Evolutionary conservation across 1,140 invertebrate genomes (phyloP), one percentile per base, ranked within the genome.

Genomic region (Diorhabda elongata): DNA sequence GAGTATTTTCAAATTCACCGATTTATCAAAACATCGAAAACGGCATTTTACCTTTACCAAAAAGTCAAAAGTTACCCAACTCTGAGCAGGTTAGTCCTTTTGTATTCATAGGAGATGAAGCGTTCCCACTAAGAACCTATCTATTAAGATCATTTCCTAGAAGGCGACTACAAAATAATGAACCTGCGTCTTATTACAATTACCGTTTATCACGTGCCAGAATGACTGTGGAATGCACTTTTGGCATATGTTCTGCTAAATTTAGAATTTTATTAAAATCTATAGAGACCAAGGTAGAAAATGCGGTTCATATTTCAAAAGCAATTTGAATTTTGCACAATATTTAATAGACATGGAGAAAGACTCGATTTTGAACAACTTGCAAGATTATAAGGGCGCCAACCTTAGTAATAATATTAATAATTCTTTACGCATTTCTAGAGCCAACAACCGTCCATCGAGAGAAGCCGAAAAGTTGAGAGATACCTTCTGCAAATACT

Each of bases 91-190:
- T 9, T 45, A 43, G 57, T 42, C 69, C 71, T 44, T 70, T 63
- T 71, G 69, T 73, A 4, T 70, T 72, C 67, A 11, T 73, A 52
- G 83, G 77, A 26, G 83, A 84, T 77, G 81, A 81, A 60, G 82
- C 81, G 47, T 85, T 84, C 72, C 75, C 79, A 41, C 66, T 85
- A 43, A 73, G 74, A 61, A 62, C 57, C 8, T 75, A 81, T 68
- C 61, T 84, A 67, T 71, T 84, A 72, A 81, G 80, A 70, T 82
- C 82, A 61, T 85, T 78, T 73, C 74, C 75, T 59, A 44, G 44
- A 52, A 67, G 42, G 58, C 64, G 58, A 61, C 6, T 68, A 42
- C 58, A 71, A 44, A 44, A 68, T 44, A 73, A 73, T 47, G 70
- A 62, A 5, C 45, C 45, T 58, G 65, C 76, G 6, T 69, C 60